Evolutionary conservation across 2,888 invertebrate genomes (phyloP).

Genomic region (Willowsia nigromaculata): DNA sequence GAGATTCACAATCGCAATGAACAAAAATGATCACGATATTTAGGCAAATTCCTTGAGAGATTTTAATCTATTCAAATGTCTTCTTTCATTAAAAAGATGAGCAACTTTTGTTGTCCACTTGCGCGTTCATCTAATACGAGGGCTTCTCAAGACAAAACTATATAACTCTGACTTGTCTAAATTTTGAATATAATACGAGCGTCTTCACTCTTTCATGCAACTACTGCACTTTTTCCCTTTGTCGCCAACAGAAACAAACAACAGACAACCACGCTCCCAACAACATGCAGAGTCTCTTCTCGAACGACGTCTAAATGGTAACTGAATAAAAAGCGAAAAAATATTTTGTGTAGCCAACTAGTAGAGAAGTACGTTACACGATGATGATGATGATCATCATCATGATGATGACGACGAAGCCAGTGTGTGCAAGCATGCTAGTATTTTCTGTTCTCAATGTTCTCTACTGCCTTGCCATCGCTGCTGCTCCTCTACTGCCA

Average conservation of each 20-base stretch:
- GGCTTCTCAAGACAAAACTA: neutral
- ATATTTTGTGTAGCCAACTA: conserved; percentile 32
- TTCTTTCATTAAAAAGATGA: neutral
- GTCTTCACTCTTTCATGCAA: neutral
- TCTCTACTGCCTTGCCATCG: neutral
- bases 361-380: conserved; percentile 7
- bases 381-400: neutral
- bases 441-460: neutral
- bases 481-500: neutral
- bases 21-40: neutral
- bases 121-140: neutral
- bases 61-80: neutral
- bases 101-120: neutral
- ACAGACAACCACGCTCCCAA: conserved; percentile 26
- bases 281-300: conserved; percentile 30
- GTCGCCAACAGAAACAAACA: neutral
- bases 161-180: neutral
- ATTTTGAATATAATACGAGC: neutral
- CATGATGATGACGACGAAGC: conserved; percentile 8
- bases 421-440: neutral
- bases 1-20: neutral
- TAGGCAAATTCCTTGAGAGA: neutral
- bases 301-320: conserved; percentile 55
- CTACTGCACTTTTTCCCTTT: neutral
- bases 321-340: conserved; percentile 49